phyloP scores from a whole-genome alignment of 2,888 invertebrate genomes.

The Andrena haemorrhoa region DNA sequence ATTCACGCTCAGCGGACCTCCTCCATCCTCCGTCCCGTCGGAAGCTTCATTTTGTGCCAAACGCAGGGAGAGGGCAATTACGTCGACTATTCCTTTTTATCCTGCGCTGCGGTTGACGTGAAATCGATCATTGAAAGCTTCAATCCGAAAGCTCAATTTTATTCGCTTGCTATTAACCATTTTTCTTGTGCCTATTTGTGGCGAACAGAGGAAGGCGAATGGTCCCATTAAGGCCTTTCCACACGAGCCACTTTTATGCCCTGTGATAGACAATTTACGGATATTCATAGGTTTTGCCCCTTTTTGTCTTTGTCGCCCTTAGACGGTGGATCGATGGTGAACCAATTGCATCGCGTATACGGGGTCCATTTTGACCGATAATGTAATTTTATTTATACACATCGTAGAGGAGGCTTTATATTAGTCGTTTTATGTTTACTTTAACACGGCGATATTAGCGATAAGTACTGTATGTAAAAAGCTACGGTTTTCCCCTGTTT shows the following conservation, averaged over 20 bases:
- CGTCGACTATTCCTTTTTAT: conserved; percentile 18
- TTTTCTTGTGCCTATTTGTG: background rate
- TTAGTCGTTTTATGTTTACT: no score
- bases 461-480: no score
- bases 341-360: no score
- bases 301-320: no score
- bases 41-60: conserved; percentile 38
- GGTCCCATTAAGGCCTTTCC: background rate
- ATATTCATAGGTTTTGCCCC: no score
- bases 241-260: background rate
- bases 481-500: no score
- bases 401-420: no score
- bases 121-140: conserved; percentile 24
- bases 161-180: background rate
- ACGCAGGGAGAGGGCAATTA: conserved; percentile 24
- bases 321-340: no score
- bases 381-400: no score
- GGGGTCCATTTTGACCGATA: no score
- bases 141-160: conserved; percentile 25
- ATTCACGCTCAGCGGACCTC: conserved; percentile 26
- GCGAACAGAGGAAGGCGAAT: background rate
- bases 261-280: background rate
- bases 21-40: conserved; percentile 23
- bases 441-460: no score
- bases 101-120: background rate